Conservation (phyloP, 2,113 vertebrate species). For the Laterallus jamaicensis region DNA sequence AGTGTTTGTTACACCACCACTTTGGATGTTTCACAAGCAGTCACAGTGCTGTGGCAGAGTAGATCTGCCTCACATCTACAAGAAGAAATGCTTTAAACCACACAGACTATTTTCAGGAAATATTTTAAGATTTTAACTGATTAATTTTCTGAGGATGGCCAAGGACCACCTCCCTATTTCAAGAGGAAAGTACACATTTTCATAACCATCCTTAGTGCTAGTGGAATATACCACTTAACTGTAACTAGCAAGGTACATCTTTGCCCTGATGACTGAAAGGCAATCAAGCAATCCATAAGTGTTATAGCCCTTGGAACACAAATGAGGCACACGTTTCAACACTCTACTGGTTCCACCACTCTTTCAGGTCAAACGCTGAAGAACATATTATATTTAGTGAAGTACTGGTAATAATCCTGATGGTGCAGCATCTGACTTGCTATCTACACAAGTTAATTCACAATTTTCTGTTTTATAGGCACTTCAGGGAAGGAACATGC, state of each 20-base stretch:
- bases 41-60: not conserved
- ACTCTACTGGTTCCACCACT: not conserved
- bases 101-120: not conserved
- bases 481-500: not conserved
- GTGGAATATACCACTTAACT: not conserved
- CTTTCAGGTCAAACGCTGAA: not conserved
- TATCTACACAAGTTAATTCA: not conserved
- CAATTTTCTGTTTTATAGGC: not conserved
- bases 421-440: not conserved
- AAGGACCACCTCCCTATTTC: not conserved
- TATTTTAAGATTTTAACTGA: not conserved
- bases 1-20: not conserved
- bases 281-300: not conserved
- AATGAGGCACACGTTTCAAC: not conserved
- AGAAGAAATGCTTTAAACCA: not conserved
- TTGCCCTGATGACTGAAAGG: not conserved
- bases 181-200: not conserved
- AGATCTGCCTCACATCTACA: not conserved
- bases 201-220: not conserved
- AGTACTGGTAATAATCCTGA: not conserved
- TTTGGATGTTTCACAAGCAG: not conserved
- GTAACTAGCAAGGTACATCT: not conserved
- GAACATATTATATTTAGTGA: accelerated
- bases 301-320: not conserved
- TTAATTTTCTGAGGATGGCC: not conserved